These are phyloP conservation scores for Onychostruthus taczanowskii DNA, from an alignment of 2,113 vertebrate species.

Conservation along the genomic window DNA sequence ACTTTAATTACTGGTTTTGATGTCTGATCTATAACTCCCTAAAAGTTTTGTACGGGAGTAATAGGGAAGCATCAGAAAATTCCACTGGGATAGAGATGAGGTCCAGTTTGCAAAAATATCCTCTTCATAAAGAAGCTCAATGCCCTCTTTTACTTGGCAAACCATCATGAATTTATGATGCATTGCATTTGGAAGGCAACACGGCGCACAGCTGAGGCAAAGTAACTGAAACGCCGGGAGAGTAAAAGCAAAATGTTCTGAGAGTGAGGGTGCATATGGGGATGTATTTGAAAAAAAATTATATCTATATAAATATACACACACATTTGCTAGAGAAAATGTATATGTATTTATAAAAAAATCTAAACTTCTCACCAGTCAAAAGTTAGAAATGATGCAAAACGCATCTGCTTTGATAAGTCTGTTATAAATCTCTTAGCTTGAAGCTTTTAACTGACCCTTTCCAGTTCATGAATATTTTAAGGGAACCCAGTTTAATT, in stretches of 20 bases:
- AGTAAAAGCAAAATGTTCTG: conserved; percentile 63
- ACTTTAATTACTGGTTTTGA: conserved; percentile 77
- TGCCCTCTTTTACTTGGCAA: conserved; percentile 74
- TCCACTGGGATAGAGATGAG: conserved; percentile 75
- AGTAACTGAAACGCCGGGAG: conserved; percentile 56
- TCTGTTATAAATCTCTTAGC: conserved; percentile 54
- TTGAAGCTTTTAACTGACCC: conserved; percentile 63
- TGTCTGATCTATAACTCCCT: conserved; percentile 74
- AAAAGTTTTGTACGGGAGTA: conserved; percentile 68
- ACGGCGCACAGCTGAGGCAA: conserved; percentile 70
- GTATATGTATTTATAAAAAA: conserved; percentile 66
- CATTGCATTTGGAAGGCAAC: conserved; percentile 72
- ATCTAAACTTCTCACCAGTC: conserved; percentile 57
- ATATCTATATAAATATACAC: conserved; percentile 68
- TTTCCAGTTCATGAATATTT: conserved; percentile 64
- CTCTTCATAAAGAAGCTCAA: conserved; percentile 72
- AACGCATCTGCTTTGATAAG: conserved; percentile 61
- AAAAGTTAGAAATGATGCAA: conserved; percentile 67
- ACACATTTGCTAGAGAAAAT: conserved; percentile 64
- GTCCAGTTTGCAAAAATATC: conserved; percentile 76
- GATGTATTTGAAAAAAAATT: conserved; percentile 62
- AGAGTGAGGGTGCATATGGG: conserved; percentile 67
- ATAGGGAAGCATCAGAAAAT: conserved; percentile 75
- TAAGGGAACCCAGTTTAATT: conserved; percentile 52
- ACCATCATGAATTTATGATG: conserved; percentile 71